phyloP scores from a whole-genome alignment of 2,888 invertebrate genomes.

The Branchellion lobata region DNA sequence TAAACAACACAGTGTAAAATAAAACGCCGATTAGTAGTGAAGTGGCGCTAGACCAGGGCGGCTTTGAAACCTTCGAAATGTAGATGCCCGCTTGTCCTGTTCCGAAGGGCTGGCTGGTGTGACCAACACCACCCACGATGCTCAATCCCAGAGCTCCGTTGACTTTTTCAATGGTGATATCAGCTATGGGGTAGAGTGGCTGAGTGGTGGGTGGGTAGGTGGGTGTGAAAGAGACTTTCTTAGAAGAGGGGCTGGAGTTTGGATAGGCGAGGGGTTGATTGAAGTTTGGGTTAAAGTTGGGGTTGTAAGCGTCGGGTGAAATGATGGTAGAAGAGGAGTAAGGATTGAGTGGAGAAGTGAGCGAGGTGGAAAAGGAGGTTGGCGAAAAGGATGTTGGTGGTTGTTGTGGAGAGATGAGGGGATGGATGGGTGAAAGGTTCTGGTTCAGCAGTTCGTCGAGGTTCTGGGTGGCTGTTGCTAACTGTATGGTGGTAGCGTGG shows the following conservation, averaged over 20 bases:
- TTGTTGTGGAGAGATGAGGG: background rate
- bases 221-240: background rate
- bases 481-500: too few relatives aligned
- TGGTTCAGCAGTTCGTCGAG: slow-evolving; percentile 11
- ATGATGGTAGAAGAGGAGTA: background rate
- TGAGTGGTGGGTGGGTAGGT: background rate
- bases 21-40: too few relatives aligned
- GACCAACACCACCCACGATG: slow-evolving; percentile 96
- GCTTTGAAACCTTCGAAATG: slow-evolving; percentile 75
- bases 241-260: background rate
- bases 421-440: background rate
- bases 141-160: slow-evolving; percentile 94
- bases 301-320: background rate
- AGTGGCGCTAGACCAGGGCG: too few relatives aligned
- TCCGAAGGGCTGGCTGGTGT: slow-evolving; percentile 97
- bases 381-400: background rate
- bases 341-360: background rate
- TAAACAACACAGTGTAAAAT: too few relatives aligned
- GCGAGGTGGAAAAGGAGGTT: background rate
- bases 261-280: background rate
- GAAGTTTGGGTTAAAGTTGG: background rate
- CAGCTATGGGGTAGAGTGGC: slow-evolving; percentile 66
- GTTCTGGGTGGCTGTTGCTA: background rate
- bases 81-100: slow-evolving; percentile 92
- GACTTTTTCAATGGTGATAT: slow-evolving; percentile 82